Percentiles rank a stretch among this genome's conserved stretches.
Conservation (phyloP, 2,888 invertebrate genomes). For the Drosophila testacea region DNA sequence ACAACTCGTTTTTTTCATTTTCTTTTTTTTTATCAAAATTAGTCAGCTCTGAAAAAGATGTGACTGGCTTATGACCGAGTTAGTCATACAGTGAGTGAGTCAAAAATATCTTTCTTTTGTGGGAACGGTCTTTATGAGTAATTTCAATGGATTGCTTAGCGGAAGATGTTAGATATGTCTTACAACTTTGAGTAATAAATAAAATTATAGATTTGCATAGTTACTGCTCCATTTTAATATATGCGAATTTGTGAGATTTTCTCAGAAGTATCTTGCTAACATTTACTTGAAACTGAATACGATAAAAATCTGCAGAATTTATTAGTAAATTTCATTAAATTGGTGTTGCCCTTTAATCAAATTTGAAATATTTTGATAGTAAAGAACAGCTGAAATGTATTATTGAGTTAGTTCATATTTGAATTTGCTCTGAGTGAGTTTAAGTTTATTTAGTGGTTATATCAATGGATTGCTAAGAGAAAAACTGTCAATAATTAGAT, state of each 20-base stretch:
- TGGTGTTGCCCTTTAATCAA: background rate
- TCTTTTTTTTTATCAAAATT: constrained; percentile 31
- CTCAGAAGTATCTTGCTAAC: too few species aligned
- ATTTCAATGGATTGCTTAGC: constrained; percentile 39
- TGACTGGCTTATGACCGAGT: constrained; percentile 42
- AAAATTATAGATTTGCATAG: background rate
- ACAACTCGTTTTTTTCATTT: constrained; percentile 41
- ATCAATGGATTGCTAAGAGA: too few species aligned
- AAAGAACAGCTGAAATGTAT: background rate
- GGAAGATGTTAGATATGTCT: constrained; percentile 29
- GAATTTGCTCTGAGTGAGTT: too few species aligned
- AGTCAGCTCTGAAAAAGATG: constrained; percentile 50
- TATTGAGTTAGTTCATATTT: too few species aligned
- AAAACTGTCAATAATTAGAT: too few species aligned
- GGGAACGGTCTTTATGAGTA: constrained; percentile 51
- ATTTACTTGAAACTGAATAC: background rate
- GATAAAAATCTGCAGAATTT: background rate
- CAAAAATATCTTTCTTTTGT: constrained; percentile 34
- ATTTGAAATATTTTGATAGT: background rate
- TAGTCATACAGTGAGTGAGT: constrained; percentile 58
- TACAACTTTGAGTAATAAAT: constrained; percentile 24
- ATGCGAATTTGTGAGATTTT: background rate
- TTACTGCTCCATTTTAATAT: background rate
- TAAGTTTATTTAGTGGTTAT: too few species aligned
- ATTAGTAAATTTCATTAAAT: background rate